These are phyloP conservation scores for Seriola rivoliana DNA, from an alignment of 2,113 vertebrate species.

Conservation along the genomic window DNA sequence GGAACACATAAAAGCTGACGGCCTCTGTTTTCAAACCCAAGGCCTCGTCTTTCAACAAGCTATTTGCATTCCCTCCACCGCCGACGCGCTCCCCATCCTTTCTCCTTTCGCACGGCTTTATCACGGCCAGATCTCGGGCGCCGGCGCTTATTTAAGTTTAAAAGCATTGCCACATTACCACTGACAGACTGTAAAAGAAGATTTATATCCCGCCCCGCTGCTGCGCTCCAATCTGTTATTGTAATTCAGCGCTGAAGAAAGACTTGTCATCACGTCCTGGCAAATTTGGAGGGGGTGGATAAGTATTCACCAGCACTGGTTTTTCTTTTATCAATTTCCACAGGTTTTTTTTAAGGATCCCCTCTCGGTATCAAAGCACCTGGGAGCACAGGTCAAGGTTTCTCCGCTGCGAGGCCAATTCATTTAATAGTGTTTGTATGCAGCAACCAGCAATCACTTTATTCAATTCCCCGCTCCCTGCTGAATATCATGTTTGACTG, in stretches of 20 bases:
- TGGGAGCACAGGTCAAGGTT: constrained; percentile 2
- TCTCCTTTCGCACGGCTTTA: constrained; percentile 6
- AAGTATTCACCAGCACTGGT: constrained; percentile 11
- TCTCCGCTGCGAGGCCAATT: too few relatives aligned
- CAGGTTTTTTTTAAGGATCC: not conserved
- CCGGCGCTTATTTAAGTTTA: constrained; percentile 71
- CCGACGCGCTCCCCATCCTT: not conserved
- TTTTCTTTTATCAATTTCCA: constrained; percentile 56
- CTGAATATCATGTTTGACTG: not conserved
- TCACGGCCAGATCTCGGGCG: constrained; percentile 55
- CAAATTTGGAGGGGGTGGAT: not conserved
- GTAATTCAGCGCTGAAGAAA: constrained; percentile 70
- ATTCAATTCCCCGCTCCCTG: not conserved
- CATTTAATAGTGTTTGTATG: not conserved
- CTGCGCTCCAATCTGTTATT: constrained; percentile 70
- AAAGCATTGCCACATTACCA: constrained; percentile 73
- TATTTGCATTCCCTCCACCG: constrained; percentile 24
- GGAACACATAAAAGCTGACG: constrained; percentile 6
- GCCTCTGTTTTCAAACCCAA: not conserved
- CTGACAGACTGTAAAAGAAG: constrained; percentile 81
- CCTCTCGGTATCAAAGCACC: not conserved
- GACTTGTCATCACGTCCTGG: constrained; percentile 54
- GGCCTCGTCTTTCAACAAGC: constrained; percentile 17
- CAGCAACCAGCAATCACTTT: not conserved
- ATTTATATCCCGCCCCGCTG: constrained; percentile 75